Base-by-base conservation (phyloP, 2,113 vertebrate species). In the Nettapus auritus region DNA sequence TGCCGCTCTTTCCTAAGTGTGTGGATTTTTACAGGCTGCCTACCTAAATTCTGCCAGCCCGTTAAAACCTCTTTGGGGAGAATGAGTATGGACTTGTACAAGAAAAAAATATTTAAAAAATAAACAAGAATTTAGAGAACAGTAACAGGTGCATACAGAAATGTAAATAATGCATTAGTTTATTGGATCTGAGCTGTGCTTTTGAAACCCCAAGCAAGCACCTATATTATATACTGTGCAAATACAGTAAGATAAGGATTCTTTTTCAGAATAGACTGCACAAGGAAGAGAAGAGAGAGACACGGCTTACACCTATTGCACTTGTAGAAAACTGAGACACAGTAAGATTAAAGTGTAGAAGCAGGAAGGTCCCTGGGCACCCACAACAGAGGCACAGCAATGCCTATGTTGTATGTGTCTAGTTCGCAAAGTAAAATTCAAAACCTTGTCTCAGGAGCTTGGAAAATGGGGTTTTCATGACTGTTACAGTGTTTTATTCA, bases 101-200 rank as follows among this genome's bases (percentile, higher is more conserved):
- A 67, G 42, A 33, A 75, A 90, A 70, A 67, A 56, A 38, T 25
- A 44, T 38, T 5, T 17, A 67, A 63, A 23, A 75, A 50, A 50
- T 13, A 55, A 50, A 25, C 36, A 78, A 33, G 64, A 80, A 86
- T 91, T 63, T 81, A 38, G 33, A 88, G 85, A 77, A 88, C 13
- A 33, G 52, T 78, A 85, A 86, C 85, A 94, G 77, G 77, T 89
- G 74, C 73, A 63, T 6, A 68, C 13, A 84, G 77, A 93, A 86
- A 97, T 53, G 82, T 86, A 81, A 96, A 93, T 77, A 90, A 66
- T 74, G 86, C n/a, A 48, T 87, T 53, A 68, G 62, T 53, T 93
- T 38, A 20, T 9, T 63, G 56, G 60, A 81, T 90, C 56, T 66
- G 46, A 78, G 68, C 7, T 70, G 64, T 60, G 60, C 34, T 93